Conservation (phyloP, 1,140 invertebrate species). For the Caenorhabditis tropicalis region DNA sequence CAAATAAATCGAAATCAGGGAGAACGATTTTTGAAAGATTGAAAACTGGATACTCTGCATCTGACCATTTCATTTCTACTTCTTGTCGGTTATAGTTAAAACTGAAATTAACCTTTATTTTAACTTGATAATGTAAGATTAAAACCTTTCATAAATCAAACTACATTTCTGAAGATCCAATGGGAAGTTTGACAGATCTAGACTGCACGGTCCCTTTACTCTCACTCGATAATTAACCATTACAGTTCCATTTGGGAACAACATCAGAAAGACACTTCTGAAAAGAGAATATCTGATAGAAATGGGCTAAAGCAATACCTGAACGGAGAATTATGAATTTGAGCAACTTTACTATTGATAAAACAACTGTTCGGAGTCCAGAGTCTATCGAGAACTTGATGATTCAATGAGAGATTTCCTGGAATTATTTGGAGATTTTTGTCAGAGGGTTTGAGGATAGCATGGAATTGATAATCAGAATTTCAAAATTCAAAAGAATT, state of each 20-base stretch:
- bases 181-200: conserved; percentile 67
- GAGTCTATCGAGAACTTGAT: conserved; percentile 65
- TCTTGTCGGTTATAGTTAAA: conserved; percentile 72
- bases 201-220: conserved; percentile 70
- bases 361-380: conserved; percentile 72
- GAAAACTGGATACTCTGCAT: conserved; percentile 62
- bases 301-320: conserved; percentile 46
- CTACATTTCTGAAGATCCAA: conserved; percentile 68
- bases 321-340: conserved; percentile 71
- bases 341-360: conserved; percentile 69
- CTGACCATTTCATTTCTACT: conserved; percentile 70
- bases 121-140: too few relatives aligned
- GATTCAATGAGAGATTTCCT: conserved; percentile 67
- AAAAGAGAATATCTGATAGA: too few relatives aligned
- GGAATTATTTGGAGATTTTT: too few relatives aligned
- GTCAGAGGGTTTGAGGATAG: too few relatives aligned
- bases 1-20: conserved; percentile 68
- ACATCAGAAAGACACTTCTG: conserved; percentile 70
- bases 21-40: conserved; percentile 63
- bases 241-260: conserved; percentile 71
- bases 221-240: conserved; percentile 71
- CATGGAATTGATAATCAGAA: too few relatives aligned
- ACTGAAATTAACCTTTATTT: conserved; percentile 59
- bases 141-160: conserved; percentile 70
- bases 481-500: too few relatives aligned